These are phyloP conservation scores for Octodonta nipae DNA, from an alignment of 2,888 invertebrate genomes.

Conservation along the genomic window DNA sequence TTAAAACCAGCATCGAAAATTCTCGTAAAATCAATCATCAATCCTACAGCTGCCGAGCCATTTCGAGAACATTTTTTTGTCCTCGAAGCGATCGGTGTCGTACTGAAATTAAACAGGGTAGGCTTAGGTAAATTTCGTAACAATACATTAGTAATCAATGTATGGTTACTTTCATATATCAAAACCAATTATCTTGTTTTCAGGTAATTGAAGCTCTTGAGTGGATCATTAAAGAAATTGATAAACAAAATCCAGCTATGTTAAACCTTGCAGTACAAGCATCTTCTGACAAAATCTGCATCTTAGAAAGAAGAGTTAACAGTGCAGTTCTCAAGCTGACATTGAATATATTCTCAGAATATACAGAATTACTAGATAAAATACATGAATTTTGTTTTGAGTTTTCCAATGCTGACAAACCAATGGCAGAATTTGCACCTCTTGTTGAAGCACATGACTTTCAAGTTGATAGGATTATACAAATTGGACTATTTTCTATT, in stretches of 20 bases:
- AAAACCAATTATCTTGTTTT: slow-evolving; percentile 9
- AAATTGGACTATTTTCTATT: slow-evolving; percentile 58
- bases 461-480: slow-evolving; percentile 51
- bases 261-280: slow-evolving; percentile 47
- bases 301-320: slow-evolving; percentile 52
- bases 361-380: slow-evolving; percentile 21
- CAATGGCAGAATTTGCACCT: slow-evolving; percentile 38
- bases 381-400: slow-evolving; percentile 23
- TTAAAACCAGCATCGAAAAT: no score
- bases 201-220: slow-evolving; percentile 44
- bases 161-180: no score
- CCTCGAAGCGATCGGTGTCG: no score
- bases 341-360: slow-evolving; percentile 34
- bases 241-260: slow-evolving; percentile 38
- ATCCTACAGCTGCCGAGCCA: no score
- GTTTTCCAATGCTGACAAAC: slow-evolving; percentile 13
- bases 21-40: no score
- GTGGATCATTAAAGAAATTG: slow-evolving; percentile 36
- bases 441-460: slow-evolving; percentile 51
- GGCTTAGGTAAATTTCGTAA: no score
- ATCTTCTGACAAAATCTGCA: slow-evolving; percentile 47
- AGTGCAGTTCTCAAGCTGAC: slow-evolving; percentile 47
- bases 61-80: no score
- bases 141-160: no score
- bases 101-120: no score